A percentile compares a stretch with the other conserved stretches of the same genome.
phyloP scores from a whole-genome alignment of 2,888 invertebrate genomes.

The Scelioninae gen. 2 region DNA sequence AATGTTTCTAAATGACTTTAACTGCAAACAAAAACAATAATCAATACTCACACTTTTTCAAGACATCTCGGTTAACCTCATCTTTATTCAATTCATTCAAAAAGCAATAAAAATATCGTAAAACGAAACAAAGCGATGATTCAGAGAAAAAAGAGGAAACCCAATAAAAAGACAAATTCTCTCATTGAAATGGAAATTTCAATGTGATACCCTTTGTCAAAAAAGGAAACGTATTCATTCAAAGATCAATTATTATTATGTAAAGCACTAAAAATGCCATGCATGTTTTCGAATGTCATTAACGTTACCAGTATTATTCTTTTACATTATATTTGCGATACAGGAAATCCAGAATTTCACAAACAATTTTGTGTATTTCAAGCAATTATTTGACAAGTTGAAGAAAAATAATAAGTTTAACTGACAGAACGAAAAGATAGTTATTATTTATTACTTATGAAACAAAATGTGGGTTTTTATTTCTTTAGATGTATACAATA shows the following conservation, averaged over 20 bases:
- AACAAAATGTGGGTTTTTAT: too few relatives aligned
- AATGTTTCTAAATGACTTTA: constrained; percentile 3
- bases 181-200: constrained; percentile 42
- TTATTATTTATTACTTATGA: too few relatives aligned
- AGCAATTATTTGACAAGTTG: constrained; percentile 9
- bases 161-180: constrained; percentile 31
- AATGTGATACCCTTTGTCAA: neutral
- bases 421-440: too few relatives aligned
- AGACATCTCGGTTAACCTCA: neutral
- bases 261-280: constrained; percentile 25
- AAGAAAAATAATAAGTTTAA: too few relatives aligned
- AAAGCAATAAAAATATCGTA: constrained; percentile 31
- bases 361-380: constrained; percentile 3
- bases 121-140: constrained; percentile 20
- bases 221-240: constrained; percentile 19
- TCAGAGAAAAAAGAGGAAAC: constrained; percentile 27
- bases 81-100: constrained; percentile 13
- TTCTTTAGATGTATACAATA: too few relatives aligned
- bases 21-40: constrained; percentile 1
- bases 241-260: constrained; percentile 41
- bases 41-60: neutral
- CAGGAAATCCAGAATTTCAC: constrained; percentile 5
- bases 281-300: constrained; percentile 31
- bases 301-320: constrained; percentile 16
- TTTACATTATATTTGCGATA: constrained; percentile 20